Base-by-base conservation (phyloP, 2,888 invertebrate species). In the Chrysopilus asiliformis region DNA sequence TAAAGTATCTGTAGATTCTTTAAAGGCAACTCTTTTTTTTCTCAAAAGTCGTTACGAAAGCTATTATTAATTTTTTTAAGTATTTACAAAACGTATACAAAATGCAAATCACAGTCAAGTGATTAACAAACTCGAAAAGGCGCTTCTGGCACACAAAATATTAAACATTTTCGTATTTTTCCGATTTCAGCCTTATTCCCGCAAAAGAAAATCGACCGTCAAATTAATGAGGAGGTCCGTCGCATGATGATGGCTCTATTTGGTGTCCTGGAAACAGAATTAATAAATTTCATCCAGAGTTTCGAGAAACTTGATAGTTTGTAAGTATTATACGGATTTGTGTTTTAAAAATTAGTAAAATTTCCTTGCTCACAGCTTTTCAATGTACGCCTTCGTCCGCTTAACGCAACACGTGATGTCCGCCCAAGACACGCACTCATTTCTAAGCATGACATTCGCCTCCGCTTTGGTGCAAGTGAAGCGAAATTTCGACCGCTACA, bases 401-500 rank as follows among this genome's bases (percentile, higher is more conserved):
- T 71, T 93, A 51, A 87, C 89, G 45, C 83, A 89, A 53, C 93
- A 95, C 56, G 93, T 93, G 17, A 80, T 90, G 74, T 83, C 85
- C 18, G 81, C 86, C 2, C 79, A 87, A 65, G 81, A 86, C 57
- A 72, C 81, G 33, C 85, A 86, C 40, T 84, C 86, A 19, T 90
- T 85, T 61, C 70, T 91, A 20, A 82, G 83, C 48, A 85, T 85
- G 69, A 82, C 83, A 7, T 87, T 87, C 53, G 90, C 83, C 8
- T 83, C 81, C 12, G 79, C 83, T 32, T 66, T 90, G 34, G 82
- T 91, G 15, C 83, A 87, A 59, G 82, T 87, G 19, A 91, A 91
- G 60, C 67, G 90, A 17, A 82, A 82, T 52, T 89, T 95, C 53
- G 95, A 97, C 67, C 79, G 80, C 49, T 85, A 86, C 49, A 87